Evolutionary conservation across 2,113 vertebrate species (phyloP), one percentile per base, ranked within the genome.

Genomic region (Aphelocoma coerulescens): DNA sequence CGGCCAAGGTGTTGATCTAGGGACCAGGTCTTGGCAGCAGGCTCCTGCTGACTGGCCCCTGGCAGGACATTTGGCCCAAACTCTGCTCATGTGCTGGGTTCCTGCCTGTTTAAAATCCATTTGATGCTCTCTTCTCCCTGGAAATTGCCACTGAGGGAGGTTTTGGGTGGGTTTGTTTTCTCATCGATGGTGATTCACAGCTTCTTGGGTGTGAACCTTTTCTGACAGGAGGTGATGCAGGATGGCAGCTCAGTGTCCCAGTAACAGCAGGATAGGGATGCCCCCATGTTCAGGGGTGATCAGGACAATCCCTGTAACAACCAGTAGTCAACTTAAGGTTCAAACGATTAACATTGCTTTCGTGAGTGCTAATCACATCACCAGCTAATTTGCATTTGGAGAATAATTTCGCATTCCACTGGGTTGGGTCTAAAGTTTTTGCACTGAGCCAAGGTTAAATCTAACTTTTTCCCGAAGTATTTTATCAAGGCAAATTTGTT

Each of bases 51-150:
- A 89, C 77, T 59, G 88, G 82, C 61, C 86, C 77, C 94, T 96
- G 93, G 93, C 86, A 97, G 93, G 91, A 87, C 41, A 82, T 96
- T 96, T 97, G 95, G 94, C 81, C 83, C 78, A 75, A 82, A 51
- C 44, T 90, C 58, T 80, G 39, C 46, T 76, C 51, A 0, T 48
- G 59, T 83, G 48, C 43, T 76, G 75, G 10, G 49, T 20, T 94
- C 87, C 75, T 85, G 89, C 61, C 91, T 74, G 68, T 27, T 92
- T 67, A 51, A 94, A 86, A 78, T 26, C 72, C 61, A 15, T 88
- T 82, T 54, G 57, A 23, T 84, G 51, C 22, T 96, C 78, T 84
- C 86, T 71, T 62, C 72, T 92, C 75, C 55, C 74, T 79, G 61
- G 86, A 90, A 96, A 96, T 66, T 35, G 84, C 46, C 61, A 27